Percentiles rank a stretch among this genome's conserved stretches.
phyloP scores from a whole-genome alignment of 1,140 invertebrate genomes.

The Cotesia glomerata region DNA sequence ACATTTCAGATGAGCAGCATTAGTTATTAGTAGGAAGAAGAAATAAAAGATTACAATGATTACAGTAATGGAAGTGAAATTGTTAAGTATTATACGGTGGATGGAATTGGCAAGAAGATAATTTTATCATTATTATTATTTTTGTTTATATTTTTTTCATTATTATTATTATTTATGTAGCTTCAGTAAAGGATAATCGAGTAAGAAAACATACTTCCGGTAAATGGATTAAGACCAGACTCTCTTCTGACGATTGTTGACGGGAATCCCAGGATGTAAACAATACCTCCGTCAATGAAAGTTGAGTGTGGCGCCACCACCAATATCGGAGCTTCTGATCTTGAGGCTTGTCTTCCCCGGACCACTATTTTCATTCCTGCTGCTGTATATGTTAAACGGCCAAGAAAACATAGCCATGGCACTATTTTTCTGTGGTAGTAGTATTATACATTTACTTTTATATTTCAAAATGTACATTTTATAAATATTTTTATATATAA shows the following conservation, averaged over 20 bases:
- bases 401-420: slow-evolving; percentile 74
- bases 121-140: not conserved
- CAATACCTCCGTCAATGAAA: slow-evolving; percentile 83
- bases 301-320: slow-evolving; percentile 87
- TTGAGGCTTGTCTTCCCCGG: slow-evolving; percentile 75
- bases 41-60: too few species aligned
- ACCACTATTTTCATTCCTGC: slow-evolving; percentile 80
- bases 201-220: slow-evolving; percentile 77
- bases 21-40: not conserved
- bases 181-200: slow-evolving; percentile 21
- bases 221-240: slow-evolving; percentile 77
- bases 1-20: not conserved
- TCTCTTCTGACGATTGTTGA: slow-evolving; percentile 81
- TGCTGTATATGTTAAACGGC: slow-evolving; percentile 74
- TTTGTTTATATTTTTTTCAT: not conserved
- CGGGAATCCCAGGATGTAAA: slow-evolving; percentile 79
- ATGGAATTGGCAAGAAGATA: slow-evolving; percentile 26
- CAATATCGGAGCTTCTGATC: slow-evolving; percentile 80
- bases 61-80: not conserved
- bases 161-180: slow-evolving; percentile 10
- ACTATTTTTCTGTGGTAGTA: slow-evolving; percentile 57
- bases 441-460: not conserved
- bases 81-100: slow-evolving; percentile 30
- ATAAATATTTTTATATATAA: slow-evolving; percentile 16
- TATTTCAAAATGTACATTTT: not conserved